These are phyloP conservation scores for Coreius guichenoti DNA, from an alignment of 2,797 vertebrate species.

Conservation along the genomic window DNA sequence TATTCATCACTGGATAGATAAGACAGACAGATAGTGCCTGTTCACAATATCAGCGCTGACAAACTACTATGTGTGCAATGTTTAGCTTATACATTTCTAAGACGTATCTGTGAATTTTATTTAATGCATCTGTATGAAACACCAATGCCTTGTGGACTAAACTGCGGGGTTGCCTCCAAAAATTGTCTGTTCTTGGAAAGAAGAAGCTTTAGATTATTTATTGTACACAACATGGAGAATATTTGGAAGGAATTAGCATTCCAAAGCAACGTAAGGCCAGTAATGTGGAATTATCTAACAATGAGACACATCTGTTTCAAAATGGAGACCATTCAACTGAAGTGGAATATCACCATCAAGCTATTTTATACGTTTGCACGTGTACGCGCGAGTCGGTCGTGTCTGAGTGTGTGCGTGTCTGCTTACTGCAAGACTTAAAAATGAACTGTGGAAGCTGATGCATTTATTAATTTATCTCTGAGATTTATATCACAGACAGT, in stretches of 20 bases:
- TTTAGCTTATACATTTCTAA: neutral
- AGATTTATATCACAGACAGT: slow-evolving; percentile 17
- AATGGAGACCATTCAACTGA: slow-evolving; percentile 60
- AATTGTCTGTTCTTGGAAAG: neutral
- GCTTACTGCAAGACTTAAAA: slow-evolving; percentile 35
- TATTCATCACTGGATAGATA: slow-evolving; percentile 42
- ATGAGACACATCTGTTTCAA: slow-evolving; percentile 64
- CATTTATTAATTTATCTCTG: slow-evolving; percentile 46
- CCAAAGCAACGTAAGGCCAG: neutral
- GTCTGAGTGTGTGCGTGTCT: slow-evolving; percentile 8
- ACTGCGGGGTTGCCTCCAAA: neutral
- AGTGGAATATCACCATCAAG: slow-evolving; percentile 51
- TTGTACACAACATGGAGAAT: neutral
- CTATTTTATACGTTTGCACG: slow-evolving; percentile 15
- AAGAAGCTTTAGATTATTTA: neutral
- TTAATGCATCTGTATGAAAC: slow-evolving; percentile 9
- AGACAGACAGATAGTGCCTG: slow-evolving; percentile 28
- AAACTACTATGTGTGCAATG: neutral
- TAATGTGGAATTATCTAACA: slow-evolving; percentile 63
- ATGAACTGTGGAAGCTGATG: slow-evolving; percentile 39
- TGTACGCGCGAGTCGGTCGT: slow-evolving; percentile 7
- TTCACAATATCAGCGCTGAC: slow-evolving; percentile 33
- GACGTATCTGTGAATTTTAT: neutral
- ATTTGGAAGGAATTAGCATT: neutral
- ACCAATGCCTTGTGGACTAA: neutral